A percentile compares a stretch with the other conserved stretches of the same genome.
Conservation (phyloP, 2,888 invertebrate species). For the Cinara cedri region DNA sequence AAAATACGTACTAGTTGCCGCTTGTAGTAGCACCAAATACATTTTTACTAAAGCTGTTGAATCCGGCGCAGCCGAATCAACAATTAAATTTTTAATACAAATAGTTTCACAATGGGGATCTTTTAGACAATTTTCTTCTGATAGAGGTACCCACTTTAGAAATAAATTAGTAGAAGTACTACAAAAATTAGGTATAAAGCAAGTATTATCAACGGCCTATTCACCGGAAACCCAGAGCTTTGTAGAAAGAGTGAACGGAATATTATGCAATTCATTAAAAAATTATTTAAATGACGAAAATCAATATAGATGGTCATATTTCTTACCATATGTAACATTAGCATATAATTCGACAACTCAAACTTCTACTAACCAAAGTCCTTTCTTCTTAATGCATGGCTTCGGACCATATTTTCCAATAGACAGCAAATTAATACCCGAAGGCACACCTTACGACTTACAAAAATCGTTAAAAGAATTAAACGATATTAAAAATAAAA, state of each 20-base stretch:
- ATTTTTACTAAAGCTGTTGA: constrained; percentile 21
- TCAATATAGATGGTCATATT: background rate
- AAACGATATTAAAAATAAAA: too few relatives aligned
- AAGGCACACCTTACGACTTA: too few relatives aligned
- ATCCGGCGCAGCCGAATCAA: constrained; percentile 10
- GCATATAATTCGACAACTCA: background rate
- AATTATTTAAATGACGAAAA: background rate
- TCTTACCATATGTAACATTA: constrained; percentile 6
- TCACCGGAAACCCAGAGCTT: background rate
- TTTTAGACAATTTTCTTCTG: background rate
- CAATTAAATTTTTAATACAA: constrained; percentile 27
- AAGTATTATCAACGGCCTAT: constrained; percentile 10
- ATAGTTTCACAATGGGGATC: constrained; percentile 32
- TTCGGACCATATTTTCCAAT: constrained; percentile 5
- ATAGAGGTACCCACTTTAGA: constrained; percentile 40
- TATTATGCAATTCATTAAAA: too few relatives aligned
- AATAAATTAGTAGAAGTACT: background rate
- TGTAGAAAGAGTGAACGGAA: constrained; percentile 30
- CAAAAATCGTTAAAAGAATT: too few relatives aligned
- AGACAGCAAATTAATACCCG: background rate
- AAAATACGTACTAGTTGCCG: constrained; percentile 38
- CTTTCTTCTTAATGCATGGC: constrained; percentile 6
- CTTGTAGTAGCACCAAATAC: constrained; percentile 15
- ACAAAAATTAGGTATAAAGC: constrained; percentile 7
- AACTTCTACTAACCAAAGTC: background rate